These are phyloP conservation scores for Hipparchia semele DNA, from an alignment of 2,888 invertebrate genomes.

Conservation along the genomic window DNA sequence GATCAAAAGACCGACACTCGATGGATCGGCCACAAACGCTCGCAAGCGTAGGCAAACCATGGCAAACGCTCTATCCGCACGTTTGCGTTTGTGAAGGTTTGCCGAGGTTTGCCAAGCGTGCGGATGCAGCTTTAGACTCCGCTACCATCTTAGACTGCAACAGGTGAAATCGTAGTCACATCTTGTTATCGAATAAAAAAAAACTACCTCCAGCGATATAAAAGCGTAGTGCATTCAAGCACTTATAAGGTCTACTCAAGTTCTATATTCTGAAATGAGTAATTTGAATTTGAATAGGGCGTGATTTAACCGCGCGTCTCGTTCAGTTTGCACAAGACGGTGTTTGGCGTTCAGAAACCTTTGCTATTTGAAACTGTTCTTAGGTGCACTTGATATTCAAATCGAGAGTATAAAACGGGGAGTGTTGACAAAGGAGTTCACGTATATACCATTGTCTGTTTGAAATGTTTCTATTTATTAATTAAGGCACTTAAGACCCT, in stretches of 20 bases:
- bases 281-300: constrained; percentile 43
- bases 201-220: background rate
- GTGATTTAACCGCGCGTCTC: constrained; percentile 41
- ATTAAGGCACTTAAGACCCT: no score
- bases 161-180: no score
- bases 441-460: background rate
- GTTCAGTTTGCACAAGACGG: constrained; percentile 39
- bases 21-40: no score
- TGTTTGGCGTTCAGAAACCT: constrained; percentile 21
- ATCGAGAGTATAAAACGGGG: background rate
- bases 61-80: no score
- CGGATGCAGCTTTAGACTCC: no score
- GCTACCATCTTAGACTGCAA: no score
- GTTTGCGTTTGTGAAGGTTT: no score
- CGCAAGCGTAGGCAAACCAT: no score
- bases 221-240: background rate
- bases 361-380: constrained; percentile 26
- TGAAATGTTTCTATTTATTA: background rate
- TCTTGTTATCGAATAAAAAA: no score
- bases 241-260: constrained; percentile 11
- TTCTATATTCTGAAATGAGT: constrained; percentile 34
- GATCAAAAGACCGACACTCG: no score
- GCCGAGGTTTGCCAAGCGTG: no score
- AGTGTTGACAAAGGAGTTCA: background rate
- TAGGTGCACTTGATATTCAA: constrained; percentile 25